Base-by-base conservation (phyloP, 1,140 invertebrate genomes). In the Cyclina sinensis region DNA sequence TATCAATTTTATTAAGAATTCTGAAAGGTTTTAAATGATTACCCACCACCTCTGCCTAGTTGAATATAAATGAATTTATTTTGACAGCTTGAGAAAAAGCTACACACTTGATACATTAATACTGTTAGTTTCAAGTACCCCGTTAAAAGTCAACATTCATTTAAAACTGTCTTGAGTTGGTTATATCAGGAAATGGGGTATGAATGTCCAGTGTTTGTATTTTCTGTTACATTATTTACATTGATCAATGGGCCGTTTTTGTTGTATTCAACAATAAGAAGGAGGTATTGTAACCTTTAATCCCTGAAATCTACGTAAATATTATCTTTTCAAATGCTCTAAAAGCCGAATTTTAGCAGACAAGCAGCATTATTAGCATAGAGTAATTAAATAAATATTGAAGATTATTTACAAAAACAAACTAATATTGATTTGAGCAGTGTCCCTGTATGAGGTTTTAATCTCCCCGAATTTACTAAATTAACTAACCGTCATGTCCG, bases 291-390 rank as follows among this genome's bases (percentile, higher is more conserved):
- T 86, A 27, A 24, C 21, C 11, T 16, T 0, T 86, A 86, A 86
- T 86, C 84, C 74, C 16, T 24, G 46, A 86, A 86, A 86, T 74
- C 84, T 78, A 86, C 70, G 73, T 86, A 86, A 86, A 86, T 86
- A 86, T 86, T 86, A 24, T 86, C 73, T 62, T 78, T 59, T 35
- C 54, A 48, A 51, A 32, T 35, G 73, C 37, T 78, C 84, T 86
- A 86, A 86, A 78, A 86, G 70, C 9, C 7, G 18, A 37, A 32
- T 86, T 86, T 86, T 86, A 86, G 51, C 84, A 86, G 70, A 32
- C 84, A 86, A 76, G 78, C 84, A n/a, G 48, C 62, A 86, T 57
- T 86, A 74, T 78, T 62, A 43, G 37, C 35, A 37, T 62, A 43
- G 35, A 62, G 39, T 30, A 54, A 76, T 86, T 86, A 32, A 59